Percentiles rank a stretch among this genome's conserved stretches.
Conservation (phyloP, 1,140 invertebrate species). For the Aphelinus certus region DNA sequence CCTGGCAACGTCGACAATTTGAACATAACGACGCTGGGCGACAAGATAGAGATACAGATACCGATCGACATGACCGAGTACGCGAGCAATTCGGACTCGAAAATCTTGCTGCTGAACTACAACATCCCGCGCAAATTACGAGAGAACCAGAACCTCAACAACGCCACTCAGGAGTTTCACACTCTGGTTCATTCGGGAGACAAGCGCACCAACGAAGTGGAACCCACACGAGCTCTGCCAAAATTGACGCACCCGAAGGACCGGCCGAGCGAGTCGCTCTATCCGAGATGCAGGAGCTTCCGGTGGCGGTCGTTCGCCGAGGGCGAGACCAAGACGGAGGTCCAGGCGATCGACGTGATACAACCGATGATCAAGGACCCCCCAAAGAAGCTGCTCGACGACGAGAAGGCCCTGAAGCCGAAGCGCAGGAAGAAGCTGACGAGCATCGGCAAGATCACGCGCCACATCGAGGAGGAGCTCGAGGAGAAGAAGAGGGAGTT, state of each 20-base stretch:
- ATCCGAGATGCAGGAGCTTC: too few relatives aligned
- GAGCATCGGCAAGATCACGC: conserved; percentile 8
- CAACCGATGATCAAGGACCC: too few relatives aligned
- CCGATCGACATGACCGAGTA: neutral
- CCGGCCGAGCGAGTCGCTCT: too few relatives aligned
- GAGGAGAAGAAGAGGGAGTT: neutral
- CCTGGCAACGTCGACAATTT: neutral
- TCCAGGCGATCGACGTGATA: neutral
- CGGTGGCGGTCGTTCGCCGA: too few relatives aligned
- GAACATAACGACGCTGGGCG: neutral
- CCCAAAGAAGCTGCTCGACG: too few relatives aligned
- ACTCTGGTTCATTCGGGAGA: too few relatives aligned
- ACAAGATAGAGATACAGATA: neutral
- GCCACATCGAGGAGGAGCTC: conserved; percentile 4
- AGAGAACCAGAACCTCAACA: neutral
- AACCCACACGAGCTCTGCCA: too few relatives aligned
- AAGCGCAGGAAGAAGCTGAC: neutral
- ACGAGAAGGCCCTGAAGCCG: too few relatives aligned
- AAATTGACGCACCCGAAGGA: too few relatives aligned
- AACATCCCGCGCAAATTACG: neutral
- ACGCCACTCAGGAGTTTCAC: too few relatives aligned
- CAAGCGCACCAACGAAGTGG: too few relatives aligned
- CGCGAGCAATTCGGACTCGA: neutral
- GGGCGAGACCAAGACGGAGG: neutral
- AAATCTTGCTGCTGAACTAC: neutral